These are phyloP conservation scores for Tragelaphus imberbis DNA, from an alignment of 2,113 vertebrate genomes.

Conservation along the genomic window DNA sequence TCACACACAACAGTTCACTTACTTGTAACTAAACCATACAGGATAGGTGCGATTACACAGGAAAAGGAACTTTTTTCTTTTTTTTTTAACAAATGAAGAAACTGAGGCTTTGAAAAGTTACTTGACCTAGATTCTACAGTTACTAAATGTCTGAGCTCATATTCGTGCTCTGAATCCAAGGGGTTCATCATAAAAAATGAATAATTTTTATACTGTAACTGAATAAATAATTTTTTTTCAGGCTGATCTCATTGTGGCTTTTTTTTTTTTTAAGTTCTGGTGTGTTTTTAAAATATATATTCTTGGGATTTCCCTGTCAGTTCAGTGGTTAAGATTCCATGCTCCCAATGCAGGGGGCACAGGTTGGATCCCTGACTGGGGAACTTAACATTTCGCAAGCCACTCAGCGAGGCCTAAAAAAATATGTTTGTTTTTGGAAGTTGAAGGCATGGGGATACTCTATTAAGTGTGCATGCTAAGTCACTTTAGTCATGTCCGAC, in stretches of 20 bases:
- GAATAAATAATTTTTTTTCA: neutral
- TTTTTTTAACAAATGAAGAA: neutral
- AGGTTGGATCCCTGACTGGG: neutral
- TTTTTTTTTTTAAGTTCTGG: neutral
- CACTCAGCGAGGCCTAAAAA: neutral
- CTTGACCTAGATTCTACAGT: neutral
- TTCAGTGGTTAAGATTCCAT: neutral
- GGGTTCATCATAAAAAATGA: neutral
- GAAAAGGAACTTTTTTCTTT: neutral
- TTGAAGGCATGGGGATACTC: neutral
- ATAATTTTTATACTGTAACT: neutral
- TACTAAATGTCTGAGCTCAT: neutral
- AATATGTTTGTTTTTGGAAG: neutral
- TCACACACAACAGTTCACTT: neutral
- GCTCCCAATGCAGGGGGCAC: neutral
- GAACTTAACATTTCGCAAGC: neutral
- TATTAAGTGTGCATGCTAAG: neutral
- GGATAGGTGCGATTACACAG: neutral
- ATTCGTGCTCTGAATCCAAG: neutral
- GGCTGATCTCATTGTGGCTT: neutral
- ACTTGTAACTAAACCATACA: neutral
- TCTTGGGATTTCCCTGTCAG: neutral
- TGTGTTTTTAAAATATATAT: neutral
- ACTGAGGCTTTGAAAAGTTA: neutral
- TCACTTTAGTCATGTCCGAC: neutral